Conservation (phyloP, 30 jellyfish, hydroid and myxozoan species). For the Aurelia aurita complex sp. Pacific region DNA sequence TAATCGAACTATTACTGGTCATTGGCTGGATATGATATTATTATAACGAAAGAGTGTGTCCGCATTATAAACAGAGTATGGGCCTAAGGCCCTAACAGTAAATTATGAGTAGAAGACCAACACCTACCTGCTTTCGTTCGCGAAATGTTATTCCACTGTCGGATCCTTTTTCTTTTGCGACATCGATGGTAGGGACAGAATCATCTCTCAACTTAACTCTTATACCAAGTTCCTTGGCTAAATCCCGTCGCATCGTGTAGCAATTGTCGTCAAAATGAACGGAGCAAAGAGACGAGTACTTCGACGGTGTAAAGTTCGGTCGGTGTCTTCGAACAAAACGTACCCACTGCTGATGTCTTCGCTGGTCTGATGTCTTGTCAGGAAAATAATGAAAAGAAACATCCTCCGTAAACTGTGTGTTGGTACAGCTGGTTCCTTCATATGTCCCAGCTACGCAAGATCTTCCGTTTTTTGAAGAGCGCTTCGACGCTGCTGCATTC, state of each 20-base stretch:
- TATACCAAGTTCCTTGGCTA: conserved; percentile 4
- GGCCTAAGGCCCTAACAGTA: background rate
- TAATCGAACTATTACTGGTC: no score
- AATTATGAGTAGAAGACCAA: background rate
- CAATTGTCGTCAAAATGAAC: conserved; percentile 20
- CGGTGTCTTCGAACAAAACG: conserved; percentile 24
- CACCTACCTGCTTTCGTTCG: conserved; percentile 21
- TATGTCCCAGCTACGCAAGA: conserved; percentile 10
- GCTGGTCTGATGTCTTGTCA: background rate
- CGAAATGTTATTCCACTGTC: conserved; percentile 11
- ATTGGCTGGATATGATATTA: background rate
- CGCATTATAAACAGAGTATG: background rate
- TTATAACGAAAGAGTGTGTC: background rate
- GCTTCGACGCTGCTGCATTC: conserved; percentile 9
- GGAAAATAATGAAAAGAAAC: conserved; percentile 14
- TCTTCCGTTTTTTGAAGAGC: conserved; percentile 4
- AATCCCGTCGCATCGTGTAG: conserved; percentile 1
- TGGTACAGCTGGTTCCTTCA: conserved; percentile 8
- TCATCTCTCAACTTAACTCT: conserved; percentile 6
- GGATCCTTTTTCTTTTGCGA: background rate
- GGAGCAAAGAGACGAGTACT: background rate
- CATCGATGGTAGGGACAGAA: conserved; percentile 35
- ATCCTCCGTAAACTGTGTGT: conserved; percentile 7
- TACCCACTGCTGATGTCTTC: conserved; percentile 18
- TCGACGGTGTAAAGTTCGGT: conserved; percentile 6